Evolutionary conservation across 2,113 vertebrate genomes (phyloP), one percentile per base, ranked within the genome.

Genomic region (Pao palembangensis): DNA sequence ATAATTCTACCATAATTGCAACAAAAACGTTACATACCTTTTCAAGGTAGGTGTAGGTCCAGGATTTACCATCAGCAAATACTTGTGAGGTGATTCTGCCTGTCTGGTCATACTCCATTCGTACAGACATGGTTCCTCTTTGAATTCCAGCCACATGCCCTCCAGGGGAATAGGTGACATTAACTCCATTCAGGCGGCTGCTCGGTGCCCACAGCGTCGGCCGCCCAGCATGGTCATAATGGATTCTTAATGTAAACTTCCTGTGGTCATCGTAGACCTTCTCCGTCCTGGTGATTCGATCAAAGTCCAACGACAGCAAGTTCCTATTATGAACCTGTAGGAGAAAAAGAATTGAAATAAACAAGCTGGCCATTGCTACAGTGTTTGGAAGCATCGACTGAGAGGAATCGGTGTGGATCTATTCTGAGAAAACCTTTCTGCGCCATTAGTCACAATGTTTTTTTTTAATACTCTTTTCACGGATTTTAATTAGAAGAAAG

Each of bases 231-330:
- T 92, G 94, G 84, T 98, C 96, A 0, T 98, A 99, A 58, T 98
- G 94, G 81, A 99, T 98, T 69, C 96, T 92, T 28, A 99, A 82
- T 0, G 95, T 98, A 76, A 99, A 99, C 82, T 99, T 99, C 73
- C 97, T 93, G 82, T 99, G 97, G 79, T 99, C 96, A 0, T 99
- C 97, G 0, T 99, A 99, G 52, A 99, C 98, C 75, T 99, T 99
- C 83, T 99, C 97, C 0, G 97, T 99, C 55, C 97, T 90, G n/a
- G 97, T 99, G 71, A 98, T 94, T 0, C 96, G 95, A 82, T 99
- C 96, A 16, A 98, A 99, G 79, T 99, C 97, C 20, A 99, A 79
- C 1, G 97, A 99, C 1, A 99, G 84, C 67, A 99, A 82, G 79
- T 99, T 99, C 76, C 97, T 92, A 83, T 98, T 98, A 76, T 99